Conservation (phyloP, 2,888 invertebrate species). For the Mythimna pallens region DNA sequence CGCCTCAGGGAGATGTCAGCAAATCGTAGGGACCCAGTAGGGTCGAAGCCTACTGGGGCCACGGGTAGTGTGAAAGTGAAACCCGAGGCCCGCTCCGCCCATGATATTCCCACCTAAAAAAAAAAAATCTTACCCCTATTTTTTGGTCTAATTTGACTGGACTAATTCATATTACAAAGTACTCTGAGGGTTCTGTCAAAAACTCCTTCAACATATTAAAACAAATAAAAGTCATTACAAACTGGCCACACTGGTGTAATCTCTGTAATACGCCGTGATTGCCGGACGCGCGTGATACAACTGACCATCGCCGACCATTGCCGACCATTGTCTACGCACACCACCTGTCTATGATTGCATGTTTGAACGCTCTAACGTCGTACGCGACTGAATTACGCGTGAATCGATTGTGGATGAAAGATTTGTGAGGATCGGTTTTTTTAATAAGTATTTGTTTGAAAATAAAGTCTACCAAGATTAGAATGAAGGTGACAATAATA, state of each 20-base stretch:
- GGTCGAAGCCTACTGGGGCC: too few relatives aligned
- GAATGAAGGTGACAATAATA: neutral
- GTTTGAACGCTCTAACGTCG: constrained; percentile 66
- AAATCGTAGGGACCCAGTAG: too few relatives aligned
- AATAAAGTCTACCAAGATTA: neutral
- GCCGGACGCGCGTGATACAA: constrained; percentile 68
- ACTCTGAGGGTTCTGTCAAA: constrained; percentile 8
- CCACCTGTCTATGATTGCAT: constrained; percentile 71
- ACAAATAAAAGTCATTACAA: constrained; percentile 44
- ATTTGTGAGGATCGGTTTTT: constrained; percentile 63
- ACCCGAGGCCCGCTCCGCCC: too few relatives aligned
- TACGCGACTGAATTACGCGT: constrained; percentile 87
- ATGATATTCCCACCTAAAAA: too few relatives aligned
- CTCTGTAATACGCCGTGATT: constrained; percentile 65
- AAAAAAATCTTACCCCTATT: too few relatives aligned
- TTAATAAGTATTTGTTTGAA: neutral
- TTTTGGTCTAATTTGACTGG: too few relatives aligned
- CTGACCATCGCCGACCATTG: constrained; percentile 25
- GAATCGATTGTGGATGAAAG: constrained; percentile 61
- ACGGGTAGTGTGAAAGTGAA: too few relatives aligned
- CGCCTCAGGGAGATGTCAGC: too few relatives aligned
- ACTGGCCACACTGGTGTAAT: constrained; percentile 65
- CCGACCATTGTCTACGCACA: constrained; percentile 67
- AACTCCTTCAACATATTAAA: constrained; percentile 11
- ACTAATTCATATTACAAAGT: too few relatives aligned